These are phyloP conservation scores for Diplogasteroides magnus DNA, from an alignment of 1,140 invertebrate species.

Conservation along the genomic window DNA sequence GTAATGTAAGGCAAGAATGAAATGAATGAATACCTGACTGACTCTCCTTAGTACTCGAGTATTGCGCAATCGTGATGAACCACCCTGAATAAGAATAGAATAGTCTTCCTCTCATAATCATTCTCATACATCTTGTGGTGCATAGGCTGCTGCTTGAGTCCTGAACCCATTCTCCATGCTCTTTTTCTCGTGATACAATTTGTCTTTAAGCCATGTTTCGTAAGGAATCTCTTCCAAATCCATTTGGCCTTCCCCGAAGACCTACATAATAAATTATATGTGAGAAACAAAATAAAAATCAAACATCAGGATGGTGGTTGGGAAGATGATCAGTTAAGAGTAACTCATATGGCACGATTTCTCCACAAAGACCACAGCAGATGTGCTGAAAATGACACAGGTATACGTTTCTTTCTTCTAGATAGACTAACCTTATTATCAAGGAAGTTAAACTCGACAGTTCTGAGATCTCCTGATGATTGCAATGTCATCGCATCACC, in stretches of 20 bases:
- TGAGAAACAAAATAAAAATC: not conserved
- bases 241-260: constrained; percentile 31
- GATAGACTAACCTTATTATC: constrained; percentile 39
- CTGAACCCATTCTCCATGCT: constrained; percentile 38
- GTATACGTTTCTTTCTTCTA: not conserved
- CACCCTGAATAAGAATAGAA: too few species aligned
- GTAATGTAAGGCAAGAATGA: constrained; percentile 12
- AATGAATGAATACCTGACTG: constrained; percentile 14
- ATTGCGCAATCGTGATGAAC: too few species aligned
- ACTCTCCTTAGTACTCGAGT: constrained; percentile 28
- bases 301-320: constrained; percentile 47
- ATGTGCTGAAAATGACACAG: constrained; percentile 5
- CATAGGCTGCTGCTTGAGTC: constrained; percentile 3
- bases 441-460: constrained; percentile 42
- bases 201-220: constrained; percentile 36
- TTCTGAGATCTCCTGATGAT: constrained; percentile 19
- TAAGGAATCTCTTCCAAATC: constrained; percentile 52
- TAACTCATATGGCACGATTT: constrained; percentile 47
- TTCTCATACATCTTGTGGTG: not conserved
- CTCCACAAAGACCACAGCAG: constrained; percentile 51
- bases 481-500: not conserved
- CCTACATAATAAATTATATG: too few species aligned
- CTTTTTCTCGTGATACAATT: constrained; percentile 27
- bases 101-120: too few species aligned
- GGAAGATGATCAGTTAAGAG: constrained; percentile 50